Conservation (phyloP, 2,113 vertebrate genomes). For the Chloebia gouldiae region DNA sequence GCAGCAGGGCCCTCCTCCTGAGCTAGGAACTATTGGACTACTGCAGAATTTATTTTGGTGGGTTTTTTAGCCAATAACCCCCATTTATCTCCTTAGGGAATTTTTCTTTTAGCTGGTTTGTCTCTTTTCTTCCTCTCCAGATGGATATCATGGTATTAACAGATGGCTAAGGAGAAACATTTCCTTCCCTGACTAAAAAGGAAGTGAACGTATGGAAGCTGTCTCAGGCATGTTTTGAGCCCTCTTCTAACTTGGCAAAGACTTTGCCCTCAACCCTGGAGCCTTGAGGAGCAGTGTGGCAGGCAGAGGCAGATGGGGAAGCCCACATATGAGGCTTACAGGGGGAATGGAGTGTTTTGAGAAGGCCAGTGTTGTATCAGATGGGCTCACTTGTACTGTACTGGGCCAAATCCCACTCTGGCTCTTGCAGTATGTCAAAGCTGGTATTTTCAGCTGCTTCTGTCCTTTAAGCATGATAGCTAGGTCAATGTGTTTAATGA, state of each 20-base stretch:
- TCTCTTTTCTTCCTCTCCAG: neutral
- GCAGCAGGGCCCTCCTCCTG: neutral
- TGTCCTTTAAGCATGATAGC: neutral
- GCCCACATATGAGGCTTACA: neutral
- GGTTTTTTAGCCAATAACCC: neutral
- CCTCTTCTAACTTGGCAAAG: neutral
- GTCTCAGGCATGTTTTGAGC: neutral
- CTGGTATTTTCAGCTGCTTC: neutral
- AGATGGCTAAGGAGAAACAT: neutral
- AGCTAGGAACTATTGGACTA: neutral
- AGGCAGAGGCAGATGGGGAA: neutral
- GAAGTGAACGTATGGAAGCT: neutral
- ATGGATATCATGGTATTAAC: neutral
- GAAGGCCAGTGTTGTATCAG: neutral
- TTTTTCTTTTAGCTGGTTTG: neutral
- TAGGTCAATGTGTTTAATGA: neutral
- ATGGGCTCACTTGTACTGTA: neutral
- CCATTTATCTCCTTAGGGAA: neutral
- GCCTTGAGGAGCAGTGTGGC: neutral
- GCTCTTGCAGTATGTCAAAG: neutral
- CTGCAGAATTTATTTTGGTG: neutral
- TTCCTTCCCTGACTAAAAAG: neutral
- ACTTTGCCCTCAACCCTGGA: neutral
- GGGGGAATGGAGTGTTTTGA: neutral
- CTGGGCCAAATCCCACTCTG: neutral